phyloP scores from a whole-genome alignment of 2,797 vertebrate genomes.

The Aselliscus stoliczkanus region DNA sequence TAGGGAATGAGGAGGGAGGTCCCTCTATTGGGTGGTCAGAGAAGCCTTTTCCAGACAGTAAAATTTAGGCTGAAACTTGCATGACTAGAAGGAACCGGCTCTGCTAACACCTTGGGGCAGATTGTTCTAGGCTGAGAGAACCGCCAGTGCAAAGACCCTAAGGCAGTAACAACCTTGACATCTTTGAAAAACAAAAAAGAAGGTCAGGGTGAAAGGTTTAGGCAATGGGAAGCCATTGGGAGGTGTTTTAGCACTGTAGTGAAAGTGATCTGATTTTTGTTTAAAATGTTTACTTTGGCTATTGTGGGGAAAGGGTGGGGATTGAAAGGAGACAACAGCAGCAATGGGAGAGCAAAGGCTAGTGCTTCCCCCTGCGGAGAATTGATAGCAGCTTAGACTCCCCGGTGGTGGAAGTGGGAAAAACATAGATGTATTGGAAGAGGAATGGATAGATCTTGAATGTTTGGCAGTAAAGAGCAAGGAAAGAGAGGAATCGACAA shows the following conservation, averaged over 20 bases:
- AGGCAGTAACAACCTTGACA: background rate
- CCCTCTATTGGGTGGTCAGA: background rate
- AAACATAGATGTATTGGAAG: background rate
- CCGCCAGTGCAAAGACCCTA: background rate
- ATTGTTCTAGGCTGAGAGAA: background rate
- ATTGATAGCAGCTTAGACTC: background rate
- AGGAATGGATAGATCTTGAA: background rate
- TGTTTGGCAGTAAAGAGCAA: background rate
- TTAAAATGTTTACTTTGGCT: background rate
- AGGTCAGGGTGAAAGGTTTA: background rate
- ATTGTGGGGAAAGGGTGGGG: background rate
- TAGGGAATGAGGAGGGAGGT: background rate
- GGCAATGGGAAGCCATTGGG: background rate
- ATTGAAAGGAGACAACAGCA: too few species aligned
- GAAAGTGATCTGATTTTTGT: background rate
- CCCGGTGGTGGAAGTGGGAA: background rate
- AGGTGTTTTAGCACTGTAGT: background rate
- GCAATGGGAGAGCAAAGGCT: background rate
- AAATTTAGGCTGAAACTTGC: background rate
- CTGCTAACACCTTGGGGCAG: background rate
- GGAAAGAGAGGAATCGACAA: background rate
- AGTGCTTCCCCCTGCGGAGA: background rate
- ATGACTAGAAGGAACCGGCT: background rate
- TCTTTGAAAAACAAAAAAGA: conserved; percentile 20
- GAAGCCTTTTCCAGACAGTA: background rate